These are phyloP conservation scores for Diplolepis rosae DNA, from an alignment of 2,888 invertebrate genomes.

Conservation along the genomic window DNA sequence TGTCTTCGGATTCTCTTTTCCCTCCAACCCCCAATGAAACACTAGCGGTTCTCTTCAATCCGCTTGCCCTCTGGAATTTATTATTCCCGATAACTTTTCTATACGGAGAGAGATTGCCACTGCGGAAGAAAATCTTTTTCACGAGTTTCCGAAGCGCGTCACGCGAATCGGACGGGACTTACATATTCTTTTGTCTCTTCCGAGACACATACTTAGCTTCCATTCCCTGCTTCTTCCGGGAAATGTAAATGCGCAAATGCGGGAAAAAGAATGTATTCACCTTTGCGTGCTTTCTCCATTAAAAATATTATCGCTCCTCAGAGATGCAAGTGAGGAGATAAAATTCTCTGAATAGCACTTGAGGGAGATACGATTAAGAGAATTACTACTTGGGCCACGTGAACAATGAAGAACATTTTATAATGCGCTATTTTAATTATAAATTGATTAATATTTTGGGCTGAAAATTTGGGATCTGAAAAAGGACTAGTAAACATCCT, in stretches of 20 bases:
- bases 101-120: slow-evolving; percentile 37
- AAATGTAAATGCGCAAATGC: slow-evolving; percentile 31
- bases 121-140: slow-evolving; percentile 39
- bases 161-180: slow-evolving; percentile 6
- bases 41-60: slow-evolving; percentile 26
- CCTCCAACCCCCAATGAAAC: slow-evolving; percentile 34
- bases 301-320: slow-evolving; percentile 28
- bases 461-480: no score
- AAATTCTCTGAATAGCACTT: slow-evolving; percentile 11
- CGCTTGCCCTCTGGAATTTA: slow-evolving; percentile 55
- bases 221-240: neutral
- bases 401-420: no score
- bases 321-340: slow-evolving; percentile 11
- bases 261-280: neutral
- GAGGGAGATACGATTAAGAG: neutral
- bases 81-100: slow-evolving; percentile 62
- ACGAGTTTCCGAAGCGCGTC: slow-evolving; percentile 35
- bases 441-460: no score
- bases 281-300: neutral
- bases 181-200: slow-evolving; percentile 10
- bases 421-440: no score
- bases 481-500: no score
- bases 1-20: slow-evolving; percentile 50
- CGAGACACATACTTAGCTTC: slow-evolving; percentile 18
- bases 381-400: no score